phyloP scores from a whole-genome alignment of 2,113 vertebrate species.

The Tupaia tana region DNA sequence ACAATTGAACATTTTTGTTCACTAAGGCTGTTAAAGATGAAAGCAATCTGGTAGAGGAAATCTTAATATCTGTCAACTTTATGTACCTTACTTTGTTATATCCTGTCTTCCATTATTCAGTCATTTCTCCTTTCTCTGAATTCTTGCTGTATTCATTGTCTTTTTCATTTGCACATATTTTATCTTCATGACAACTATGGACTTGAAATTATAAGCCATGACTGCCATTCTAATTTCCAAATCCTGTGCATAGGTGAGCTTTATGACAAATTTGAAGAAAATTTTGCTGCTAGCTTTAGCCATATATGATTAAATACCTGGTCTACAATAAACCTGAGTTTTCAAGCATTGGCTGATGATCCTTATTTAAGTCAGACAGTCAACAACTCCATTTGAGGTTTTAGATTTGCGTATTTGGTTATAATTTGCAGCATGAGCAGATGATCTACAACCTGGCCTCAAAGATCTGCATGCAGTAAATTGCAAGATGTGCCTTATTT shows the following conservation, averaged over 20 bases:
- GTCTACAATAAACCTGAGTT: background rate
- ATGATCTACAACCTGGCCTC: constrained; percentile 79
- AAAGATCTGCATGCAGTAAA: constrained; percentile 69
- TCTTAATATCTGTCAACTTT: background rate
- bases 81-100: background rate
- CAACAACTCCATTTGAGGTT: constrained; percentile 59
- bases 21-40: background rate
- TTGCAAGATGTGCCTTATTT: constrained; percentile 68
- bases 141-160: background rate
- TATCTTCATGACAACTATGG: background rate
- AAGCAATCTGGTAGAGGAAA: background rate
- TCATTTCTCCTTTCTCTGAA: background rate
- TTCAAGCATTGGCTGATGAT: constrained; percentile 14
- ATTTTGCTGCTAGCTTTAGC: background rate
- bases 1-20: background rate
- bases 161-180: background rate
- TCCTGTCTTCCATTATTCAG: background rate
- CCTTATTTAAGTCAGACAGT: background rate
- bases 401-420: constrained; percentile 40
- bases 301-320: constrained; percentile 22
- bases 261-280: background rate
- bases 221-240: background rate
- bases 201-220: background rate
- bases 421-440: constrained; percentile 62
- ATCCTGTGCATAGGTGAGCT: background rate